Evolutionary conservation across 2,113 vertebrate species (phyloP).

Genomic region (Amphilophus citrinellus): DNA sequence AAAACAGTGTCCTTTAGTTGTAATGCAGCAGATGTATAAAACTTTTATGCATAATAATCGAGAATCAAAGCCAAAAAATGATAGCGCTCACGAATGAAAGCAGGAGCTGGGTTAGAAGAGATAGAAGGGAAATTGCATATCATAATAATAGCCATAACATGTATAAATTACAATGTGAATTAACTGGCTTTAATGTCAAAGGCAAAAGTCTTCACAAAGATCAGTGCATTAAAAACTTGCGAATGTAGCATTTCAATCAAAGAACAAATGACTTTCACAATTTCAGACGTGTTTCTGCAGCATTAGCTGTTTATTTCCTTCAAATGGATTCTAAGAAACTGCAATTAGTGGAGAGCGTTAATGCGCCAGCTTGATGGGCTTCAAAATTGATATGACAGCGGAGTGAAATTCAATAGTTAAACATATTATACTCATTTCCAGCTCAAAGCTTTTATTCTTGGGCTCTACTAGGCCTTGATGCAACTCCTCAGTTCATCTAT

Average conservation of each 20-base stretch:
- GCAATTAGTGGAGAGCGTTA: background rate
- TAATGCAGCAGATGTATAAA: background rate
- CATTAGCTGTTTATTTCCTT: background rate
- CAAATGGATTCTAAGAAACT: constrained; percentile 4
- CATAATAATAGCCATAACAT: background rate
- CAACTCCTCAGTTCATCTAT: accelerated
- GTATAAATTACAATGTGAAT: background rate
- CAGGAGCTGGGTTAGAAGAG: background rate
- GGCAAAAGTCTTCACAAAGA: background rate
- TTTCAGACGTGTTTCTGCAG: background rate
- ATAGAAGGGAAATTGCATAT: background rate
- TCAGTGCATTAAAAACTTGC: background rate
- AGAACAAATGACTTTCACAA: background rate
- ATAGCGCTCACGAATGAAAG: background rate
- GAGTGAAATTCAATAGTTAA: background rate
- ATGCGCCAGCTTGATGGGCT: background rate
- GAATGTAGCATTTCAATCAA: background rate
- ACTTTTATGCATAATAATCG: background rate
- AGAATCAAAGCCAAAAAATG: background rate
- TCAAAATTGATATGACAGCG: background rate
- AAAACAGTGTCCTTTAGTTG: background rate
- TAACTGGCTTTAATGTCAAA: background rate
- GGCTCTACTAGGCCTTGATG: background rate
- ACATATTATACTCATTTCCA: background rate
- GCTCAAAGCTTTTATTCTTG: background rate